Base-by-base conservation (phyloP, 2,113 vertebrate genomes). In the Podarcis muralis region DNA sequence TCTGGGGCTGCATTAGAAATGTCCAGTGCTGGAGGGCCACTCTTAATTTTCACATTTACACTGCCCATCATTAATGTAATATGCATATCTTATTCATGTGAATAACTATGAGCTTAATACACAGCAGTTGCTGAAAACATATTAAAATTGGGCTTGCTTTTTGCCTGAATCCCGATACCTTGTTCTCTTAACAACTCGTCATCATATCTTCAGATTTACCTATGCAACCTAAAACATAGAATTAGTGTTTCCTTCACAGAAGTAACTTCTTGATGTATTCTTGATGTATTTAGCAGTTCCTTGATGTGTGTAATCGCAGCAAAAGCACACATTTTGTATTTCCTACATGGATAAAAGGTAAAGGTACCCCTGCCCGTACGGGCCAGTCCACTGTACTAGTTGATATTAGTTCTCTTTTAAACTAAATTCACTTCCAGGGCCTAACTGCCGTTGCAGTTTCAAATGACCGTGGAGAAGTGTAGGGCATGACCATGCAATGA, bases 41-140 rank as follows among this genome's bases (percentile, higher is more conserved):
- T 88, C 15, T 30, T 69, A 83, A 84, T 57, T 76, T 86, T 62
- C 85, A 68, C 76, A 78, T 43, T 48, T 86, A 27, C 8, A 78
- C n/a, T 66, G 66, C 27, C 74, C 23, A 16, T 37, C 48, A 68
- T 78, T 78, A 68, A 86, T 25, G 7, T 75, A 88, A 83, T 40
- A 40, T 76, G 80, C 72, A 78, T 78, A 78, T 35, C 22, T 57
- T 68, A 69, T 83, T 68, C n/a, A 68, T 75, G 15, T 66, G 30
- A 68, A 77, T 35, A 74, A 74, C 4, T 25, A 35, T 37, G 43
- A 32, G 22, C 27, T 53, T 37, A 53, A 27, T 30, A 40, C 15
- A 59, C 20, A 48, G 53, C 11, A 75, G 81, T 72, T 30, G 53
- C 32, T 30, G 40, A 57, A 81, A 87, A 16, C 43, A 59, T 27